Conservation (phyloP, 2,113 vertebrate species). For the Chaetops frenatus region DNA sequence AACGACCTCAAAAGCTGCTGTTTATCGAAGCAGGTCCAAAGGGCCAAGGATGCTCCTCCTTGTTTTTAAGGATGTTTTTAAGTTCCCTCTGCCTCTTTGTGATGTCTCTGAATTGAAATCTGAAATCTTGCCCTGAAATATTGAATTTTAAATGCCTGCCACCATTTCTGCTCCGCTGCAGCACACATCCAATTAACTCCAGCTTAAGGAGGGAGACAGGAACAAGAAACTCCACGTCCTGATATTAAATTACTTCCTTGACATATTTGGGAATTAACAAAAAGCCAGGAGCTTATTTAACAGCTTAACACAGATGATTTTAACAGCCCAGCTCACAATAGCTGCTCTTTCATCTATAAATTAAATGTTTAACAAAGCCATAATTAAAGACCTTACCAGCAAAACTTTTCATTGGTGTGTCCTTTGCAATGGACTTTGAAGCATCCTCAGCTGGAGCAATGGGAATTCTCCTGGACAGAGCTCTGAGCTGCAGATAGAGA, state of each 20-base stretch:
- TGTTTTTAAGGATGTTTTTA: background rate
- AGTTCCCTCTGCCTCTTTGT: background rate
- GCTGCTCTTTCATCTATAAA: conserved; percentile 59
- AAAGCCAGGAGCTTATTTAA: conserved; percentile 5
- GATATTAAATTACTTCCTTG: background rate
- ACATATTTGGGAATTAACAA: conserved; percentile 31
- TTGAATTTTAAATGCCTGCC: background rate
- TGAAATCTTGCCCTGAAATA: background rate
- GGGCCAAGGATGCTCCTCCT: background rate
- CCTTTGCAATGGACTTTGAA: conserved; percentile 48
- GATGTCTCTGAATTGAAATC: background rate
- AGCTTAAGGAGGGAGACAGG: background rate
- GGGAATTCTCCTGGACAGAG: conserved; percentile 62
- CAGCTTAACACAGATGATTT: conserved; percentile 9
- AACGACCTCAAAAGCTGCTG: fast-evolving
- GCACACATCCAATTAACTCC: conserved; percentile 25
- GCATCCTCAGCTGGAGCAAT: conserved; percentile 51
- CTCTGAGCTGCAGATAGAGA: conserved; percentile 11
- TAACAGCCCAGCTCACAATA: conserved; percentile 18
- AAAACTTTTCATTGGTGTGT: conserved; percentile 34
- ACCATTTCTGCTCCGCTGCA: conserved; percentile 24
- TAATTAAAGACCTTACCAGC: conserved; percentile 56
- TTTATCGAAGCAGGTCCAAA: background rate
- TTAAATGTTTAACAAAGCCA: conserved; percentile 54
- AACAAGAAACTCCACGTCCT: background rate